Conservation (phyloP, 2,797 vertebrate genomes). For the Oreochromis grahami region DNA sequence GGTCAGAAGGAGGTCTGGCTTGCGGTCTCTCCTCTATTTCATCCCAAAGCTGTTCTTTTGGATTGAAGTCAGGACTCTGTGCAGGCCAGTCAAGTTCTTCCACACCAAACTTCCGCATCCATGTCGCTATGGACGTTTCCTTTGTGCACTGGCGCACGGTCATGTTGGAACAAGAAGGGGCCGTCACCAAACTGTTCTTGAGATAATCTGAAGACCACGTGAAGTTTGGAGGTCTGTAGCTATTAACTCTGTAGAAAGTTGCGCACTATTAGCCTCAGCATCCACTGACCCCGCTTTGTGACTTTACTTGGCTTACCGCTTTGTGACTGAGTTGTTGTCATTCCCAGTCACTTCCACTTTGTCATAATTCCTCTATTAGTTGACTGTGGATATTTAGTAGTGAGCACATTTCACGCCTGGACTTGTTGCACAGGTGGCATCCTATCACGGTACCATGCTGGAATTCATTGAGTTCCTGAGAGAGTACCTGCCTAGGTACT, state of each 20-base stretch:
- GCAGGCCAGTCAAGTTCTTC: background rate
- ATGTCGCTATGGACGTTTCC: background rate
- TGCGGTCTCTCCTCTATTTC: background rate
- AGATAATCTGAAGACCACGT: background rate
- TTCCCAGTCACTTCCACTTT: background rate
- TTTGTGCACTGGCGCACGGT: background rate
- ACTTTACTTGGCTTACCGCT: background rate
- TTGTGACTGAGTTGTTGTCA: background rate
- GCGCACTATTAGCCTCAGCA: background rate
- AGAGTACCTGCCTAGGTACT: background rate
- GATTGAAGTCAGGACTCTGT: background rate
- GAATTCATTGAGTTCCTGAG: background rate
- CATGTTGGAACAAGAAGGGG: background rate
- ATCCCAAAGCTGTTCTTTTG: background rate
- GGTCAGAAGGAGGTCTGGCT: too few relatives aligned
- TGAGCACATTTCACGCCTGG: accelerated
- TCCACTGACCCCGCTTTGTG: background rate
- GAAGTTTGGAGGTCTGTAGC: background rate
- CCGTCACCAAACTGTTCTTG: background rate
- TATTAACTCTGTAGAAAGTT: background rate
- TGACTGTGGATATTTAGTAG: background rate
- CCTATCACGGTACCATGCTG: background rate
- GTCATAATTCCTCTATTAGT: background rate
- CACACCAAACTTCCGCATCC: background rate
- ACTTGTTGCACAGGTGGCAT: background rate